phyloP scores from a whole-genome alignment of 2,888 invertebrate genomes.

The Athalia cordata region DNA sequence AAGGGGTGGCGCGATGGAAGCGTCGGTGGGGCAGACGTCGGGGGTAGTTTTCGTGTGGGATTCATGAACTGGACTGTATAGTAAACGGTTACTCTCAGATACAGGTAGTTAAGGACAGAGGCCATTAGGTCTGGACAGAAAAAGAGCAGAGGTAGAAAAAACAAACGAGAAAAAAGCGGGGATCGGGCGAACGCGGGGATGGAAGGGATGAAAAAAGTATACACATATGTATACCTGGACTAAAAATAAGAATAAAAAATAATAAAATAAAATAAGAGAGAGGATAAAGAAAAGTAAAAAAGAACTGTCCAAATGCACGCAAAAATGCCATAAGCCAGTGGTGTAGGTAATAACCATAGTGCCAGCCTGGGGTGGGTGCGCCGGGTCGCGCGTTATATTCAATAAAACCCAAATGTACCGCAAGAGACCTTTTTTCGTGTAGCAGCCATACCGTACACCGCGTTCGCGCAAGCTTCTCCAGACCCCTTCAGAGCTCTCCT shows the following conservation, averaged over 20 bases:
- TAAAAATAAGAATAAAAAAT: too few relatives aligned
- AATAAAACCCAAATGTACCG: conserved; percentile 61
- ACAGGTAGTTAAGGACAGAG: conserved; percentile 39
- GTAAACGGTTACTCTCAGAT: conserved; percentile 29
- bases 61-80: too few relatives aligned
- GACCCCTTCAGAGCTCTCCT: conserved; percentile 54
- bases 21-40: not conserved
- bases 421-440: conserved; percentile 41
- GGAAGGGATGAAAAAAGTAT: conserved; percentile 50
- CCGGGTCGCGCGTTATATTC: conserved; percentile 66
- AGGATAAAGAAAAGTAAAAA: conserved; percentile 40
- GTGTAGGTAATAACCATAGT: conserved; percentile 62
- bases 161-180: not conserved
- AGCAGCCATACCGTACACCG: not conserved
- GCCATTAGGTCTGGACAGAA: conserved; percentile 26
- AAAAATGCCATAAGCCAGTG: conserved; percentile 61
- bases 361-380: conserved; percentile 49
- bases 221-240: not conserved
- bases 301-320: conserved; percentile 60
- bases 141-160: conserved; percentile 10
- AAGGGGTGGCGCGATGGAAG: not conserved
- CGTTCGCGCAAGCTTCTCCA: conserved; percentile 15
- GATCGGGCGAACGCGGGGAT: not conserved
- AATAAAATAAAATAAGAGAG: not conserved
- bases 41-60: too few relatives aligned